A percentile compares a stretch with the other conserved stretches of the same genome.
Conservation (phyloP, 2,888 invertebrate genomes). For the Napeogenes sylphis region DNA sequence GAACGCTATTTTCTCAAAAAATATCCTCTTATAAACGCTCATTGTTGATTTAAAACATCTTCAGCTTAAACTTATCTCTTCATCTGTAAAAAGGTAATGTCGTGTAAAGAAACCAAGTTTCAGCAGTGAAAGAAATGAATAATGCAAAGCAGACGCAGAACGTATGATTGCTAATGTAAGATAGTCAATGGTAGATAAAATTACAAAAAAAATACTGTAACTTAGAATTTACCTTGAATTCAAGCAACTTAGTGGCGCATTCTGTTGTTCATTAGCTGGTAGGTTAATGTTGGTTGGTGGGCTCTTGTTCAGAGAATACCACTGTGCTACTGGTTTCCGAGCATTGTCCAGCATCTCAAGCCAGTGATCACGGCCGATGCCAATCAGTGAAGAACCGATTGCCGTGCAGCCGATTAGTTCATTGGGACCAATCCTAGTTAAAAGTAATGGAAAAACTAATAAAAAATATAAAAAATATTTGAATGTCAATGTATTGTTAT, state of each 20-base stretch:
- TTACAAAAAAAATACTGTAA: neutral
- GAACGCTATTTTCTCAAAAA: constrained; percentile 38
- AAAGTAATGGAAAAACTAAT: constrained; percentile 9
- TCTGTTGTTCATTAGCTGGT: constrained; percentile 73
- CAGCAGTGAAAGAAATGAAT: no score
- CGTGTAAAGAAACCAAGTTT: no score
- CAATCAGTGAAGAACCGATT: constrained; percentile 86
- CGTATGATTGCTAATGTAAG: no score
- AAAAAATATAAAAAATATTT: no score
- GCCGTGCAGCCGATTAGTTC: constrained; percentile 91
- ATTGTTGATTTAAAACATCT: constrained; percentile 37
- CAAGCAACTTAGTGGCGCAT: constrained; percentile 81
- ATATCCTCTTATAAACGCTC: constrained; percentile 29
- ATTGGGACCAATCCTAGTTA: constrained; percentile 87
- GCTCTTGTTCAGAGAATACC: constrained; percentile 87
- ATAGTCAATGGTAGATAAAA: no score
- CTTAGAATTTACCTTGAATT: constrained; percentile 78
- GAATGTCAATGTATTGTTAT: no score
- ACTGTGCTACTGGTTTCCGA: constrained; percentile 89
- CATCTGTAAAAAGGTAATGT: constrained; percentile 52
- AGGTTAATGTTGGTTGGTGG: constrained; percentile 80
- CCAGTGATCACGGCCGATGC: constrained; percentile 90
- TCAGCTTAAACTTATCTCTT: constrained; percentile 51
- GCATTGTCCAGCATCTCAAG: constrained; percentile 89
- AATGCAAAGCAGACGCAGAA: no score